Conservation (phyloP, 2,888 invertebrate genomes). For the Eupithecia centaureata region DNA sequence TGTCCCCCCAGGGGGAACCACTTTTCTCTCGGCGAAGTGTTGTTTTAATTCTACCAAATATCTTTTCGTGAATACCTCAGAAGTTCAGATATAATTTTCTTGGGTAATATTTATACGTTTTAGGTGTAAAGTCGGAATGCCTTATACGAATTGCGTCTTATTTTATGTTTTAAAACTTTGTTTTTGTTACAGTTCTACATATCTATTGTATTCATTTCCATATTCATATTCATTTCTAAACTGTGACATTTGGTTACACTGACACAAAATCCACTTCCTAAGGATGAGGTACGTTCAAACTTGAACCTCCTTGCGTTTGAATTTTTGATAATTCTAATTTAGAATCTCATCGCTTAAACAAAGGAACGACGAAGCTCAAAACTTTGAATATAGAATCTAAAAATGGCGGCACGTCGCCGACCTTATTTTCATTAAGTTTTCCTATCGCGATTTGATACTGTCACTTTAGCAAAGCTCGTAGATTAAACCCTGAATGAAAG, state of each 20-base stretch:
- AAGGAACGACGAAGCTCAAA: conserved; percentile 9
- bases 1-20: conserved; percentile 66
- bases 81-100: conserved; percentile 82
- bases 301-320: neutral
- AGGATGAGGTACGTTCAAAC: neutral
- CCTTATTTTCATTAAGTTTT: conserved; percentile 80
- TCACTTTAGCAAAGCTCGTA: conserved; percentile 72
- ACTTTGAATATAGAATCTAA: conserved; percentile 32
- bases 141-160: conserved; percentile 28
- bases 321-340: neutral
- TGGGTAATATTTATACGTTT: conserved; percentile 76
- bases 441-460: conserved; percentile 70
- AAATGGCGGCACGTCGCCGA: conserved; percentile 43
- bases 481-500: conserved; percentile 78
- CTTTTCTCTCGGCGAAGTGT: conserved; percentile 80
- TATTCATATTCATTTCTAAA: too few relatives aligned
- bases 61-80: conserved; percentile 83
- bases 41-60: conserved; percentile 84
- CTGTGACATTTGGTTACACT: too few relatives aligned
- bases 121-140: conserved; percentile 62
- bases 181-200: too few relatives aligned
- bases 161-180: neutral
- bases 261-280: too few relatives aligned
- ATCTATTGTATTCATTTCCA: too few relatives aligned
- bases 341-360: conserved; percentile 1